Evolutionary conservation across 2,888 invertebrate species (phyloP).

Genomic region (Dryadula phaetusa): DNA sequence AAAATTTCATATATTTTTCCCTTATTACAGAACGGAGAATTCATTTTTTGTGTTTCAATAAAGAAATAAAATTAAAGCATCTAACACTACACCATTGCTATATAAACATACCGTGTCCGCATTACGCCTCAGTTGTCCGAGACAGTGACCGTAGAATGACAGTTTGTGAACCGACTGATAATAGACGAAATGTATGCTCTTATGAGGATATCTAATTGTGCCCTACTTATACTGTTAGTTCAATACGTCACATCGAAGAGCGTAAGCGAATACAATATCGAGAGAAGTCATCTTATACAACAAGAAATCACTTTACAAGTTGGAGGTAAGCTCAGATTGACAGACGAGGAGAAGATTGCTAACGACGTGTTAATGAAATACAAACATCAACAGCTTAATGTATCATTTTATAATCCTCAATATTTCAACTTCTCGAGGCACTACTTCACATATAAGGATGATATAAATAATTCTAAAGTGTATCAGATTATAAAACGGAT

Average conservation of each 20-base stretch:
- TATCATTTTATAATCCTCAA: constrained; percentile 74
- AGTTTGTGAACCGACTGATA: constrained; percentile 45
- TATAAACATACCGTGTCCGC: constrained; percentile 47
- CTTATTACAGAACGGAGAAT: background rate
- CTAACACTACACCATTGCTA: constrained; percentile 37
- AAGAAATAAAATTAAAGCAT: background rate
- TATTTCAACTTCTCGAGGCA: constrained; percentile 86
- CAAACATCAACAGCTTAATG: constrained; percentile 80
- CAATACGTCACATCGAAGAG: constrained; percentile 47
- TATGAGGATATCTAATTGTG: constrained; percentile 32
- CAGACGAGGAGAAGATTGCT: constrained; percentile 74
- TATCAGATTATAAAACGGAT: constrained; percentile 86
- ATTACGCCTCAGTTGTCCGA: constrained; percentile 44
- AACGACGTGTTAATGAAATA: constrained; percentile 84
- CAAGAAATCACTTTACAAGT: constrained; percentile 75
- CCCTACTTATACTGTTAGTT: constrained; percentile 40
- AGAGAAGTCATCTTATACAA: constrained; percentile 57
- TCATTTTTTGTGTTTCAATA: background rate
- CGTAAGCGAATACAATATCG: constrained; percentile 53
- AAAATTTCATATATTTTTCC: too few relatives aligned
- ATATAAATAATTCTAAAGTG: constrained; percentile 86
- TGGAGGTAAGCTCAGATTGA: constrained; percentile 78
- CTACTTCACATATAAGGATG: constrained; percentile 85
- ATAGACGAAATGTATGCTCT: constrained; percentile 34
- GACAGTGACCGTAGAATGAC: constrained; percentile 45